Evolutionary conservation across 2,797 vertebrate species (phyloP).

Genomic region (Champsocephalus gunnari): DNA sequence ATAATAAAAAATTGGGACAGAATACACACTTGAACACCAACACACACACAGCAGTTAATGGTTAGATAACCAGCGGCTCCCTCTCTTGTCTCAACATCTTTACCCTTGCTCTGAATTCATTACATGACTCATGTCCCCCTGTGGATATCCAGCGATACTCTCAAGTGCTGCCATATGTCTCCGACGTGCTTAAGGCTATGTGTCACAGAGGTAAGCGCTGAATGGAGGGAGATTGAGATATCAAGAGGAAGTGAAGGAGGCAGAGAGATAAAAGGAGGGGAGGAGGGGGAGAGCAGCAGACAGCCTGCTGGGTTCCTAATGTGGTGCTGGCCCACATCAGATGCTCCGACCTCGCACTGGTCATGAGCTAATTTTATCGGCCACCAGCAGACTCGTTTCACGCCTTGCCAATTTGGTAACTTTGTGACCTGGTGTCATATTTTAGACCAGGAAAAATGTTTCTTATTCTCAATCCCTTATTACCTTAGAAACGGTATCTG

Average conservation of each 20-base stretch:
- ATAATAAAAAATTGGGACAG: background rate
- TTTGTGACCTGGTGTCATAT: conserved; percentile 45
- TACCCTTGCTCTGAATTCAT: conserved; percentile 53
- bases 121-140: conserved; percentile 40
- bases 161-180: conserved; percentile 52
- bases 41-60: conserved; percentile 22
- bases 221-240: conserved; percentile 42
- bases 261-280: conserved; percentile 23
- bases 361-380: conserved; percentile 50
- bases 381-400: conserved; percentile 16
- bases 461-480: background rate
- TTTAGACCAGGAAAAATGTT: background rate
- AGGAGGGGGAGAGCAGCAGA: conserved; percentile 21
- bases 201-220: conserved; percentile 29
- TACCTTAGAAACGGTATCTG: background rate
- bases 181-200: conserved; percentile 35
- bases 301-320: conserved; percentile 40
- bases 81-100: conserved; percentile 43
- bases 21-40: conserved; percentile 16
- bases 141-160: conserved; percentile 35
- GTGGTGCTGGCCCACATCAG: conserved; percentile 36
- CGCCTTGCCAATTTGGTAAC: conserved; percentile 31
- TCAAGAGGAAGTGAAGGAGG: conserved; percentile 45
- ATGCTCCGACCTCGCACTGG: conserved; percentile 57
- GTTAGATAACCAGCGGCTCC: conserved; percentile 31